Conservation (phyloP, 2,113 vertebrate species). For the Heterotilapia buettikoferi region DNA sequence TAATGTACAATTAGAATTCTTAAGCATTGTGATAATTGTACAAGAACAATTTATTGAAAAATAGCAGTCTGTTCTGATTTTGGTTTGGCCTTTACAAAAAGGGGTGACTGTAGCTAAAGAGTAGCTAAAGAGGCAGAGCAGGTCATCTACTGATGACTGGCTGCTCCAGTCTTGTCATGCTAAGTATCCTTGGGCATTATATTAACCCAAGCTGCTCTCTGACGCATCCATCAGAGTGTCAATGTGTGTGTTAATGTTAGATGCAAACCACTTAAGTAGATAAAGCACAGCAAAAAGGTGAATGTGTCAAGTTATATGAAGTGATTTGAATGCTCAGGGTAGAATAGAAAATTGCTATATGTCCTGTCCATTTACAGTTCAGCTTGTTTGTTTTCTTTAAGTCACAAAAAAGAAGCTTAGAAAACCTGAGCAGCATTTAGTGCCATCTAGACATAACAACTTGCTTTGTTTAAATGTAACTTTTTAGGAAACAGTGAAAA, state of each 20-base stretch:
- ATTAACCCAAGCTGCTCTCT: accelerated
- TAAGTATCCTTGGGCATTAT: background rate
- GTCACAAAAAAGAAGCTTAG: background rate
- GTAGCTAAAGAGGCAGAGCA: background rate
- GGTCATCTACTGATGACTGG: background rate
- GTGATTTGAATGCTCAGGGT: no score
- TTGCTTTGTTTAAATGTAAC: accelerated
- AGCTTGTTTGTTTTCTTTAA: background rate
- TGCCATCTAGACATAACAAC: background rate
- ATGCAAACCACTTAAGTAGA: no score
- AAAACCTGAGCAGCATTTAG: background rate
- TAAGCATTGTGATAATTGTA: background rate
- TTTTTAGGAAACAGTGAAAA: background rate
- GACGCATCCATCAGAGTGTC: accelerated
- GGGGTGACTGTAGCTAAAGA: accelerated
- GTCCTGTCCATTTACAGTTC: background rate
- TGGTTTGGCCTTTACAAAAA: background rate
- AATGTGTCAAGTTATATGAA: no score
- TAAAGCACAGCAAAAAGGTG: no score
- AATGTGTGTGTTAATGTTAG: background rate
- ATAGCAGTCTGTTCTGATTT: background rate
- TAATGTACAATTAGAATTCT: no score
- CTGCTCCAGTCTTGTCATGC: background rate
- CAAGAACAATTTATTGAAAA: background rate
- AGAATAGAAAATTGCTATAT: no score